Conservation (phyloP, 1,140 invertebrate species). For the Drosophila pallidifrons region DNA sequence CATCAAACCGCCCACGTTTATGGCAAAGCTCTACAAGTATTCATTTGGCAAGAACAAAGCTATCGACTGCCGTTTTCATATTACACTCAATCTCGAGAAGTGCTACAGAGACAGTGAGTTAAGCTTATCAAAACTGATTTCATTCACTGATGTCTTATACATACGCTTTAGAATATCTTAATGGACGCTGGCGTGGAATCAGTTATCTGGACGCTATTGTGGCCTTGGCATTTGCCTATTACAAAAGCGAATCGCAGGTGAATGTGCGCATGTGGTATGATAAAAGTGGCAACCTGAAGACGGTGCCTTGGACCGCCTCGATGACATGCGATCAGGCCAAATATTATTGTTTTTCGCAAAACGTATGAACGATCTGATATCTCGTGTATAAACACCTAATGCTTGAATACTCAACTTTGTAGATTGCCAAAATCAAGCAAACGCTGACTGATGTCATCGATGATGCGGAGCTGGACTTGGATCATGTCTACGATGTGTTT, state of each 20-base stretch:
- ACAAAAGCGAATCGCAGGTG: constrained; percentile 56
- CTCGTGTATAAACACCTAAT: too few relatives aligned
- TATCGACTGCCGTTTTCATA: constrained; percentile 62
- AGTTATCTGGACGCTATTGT: constrained; percentile 69
- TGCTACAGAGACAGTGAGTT: constrained; percentile 59
- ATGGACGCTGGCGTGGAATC: constrained; percentile 50
- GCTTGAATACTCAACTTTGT: not conserved
- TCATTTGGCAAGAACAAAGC: constrained; percentile 71
- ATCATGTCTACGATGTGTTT: constrained; percentile 67
- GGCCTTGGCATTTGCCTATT: constrained; percentile 75
- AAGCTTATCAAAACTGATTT: not conserved
- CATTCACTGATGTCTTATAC: not conserved
- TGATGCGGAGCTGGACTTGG: constrained; percentile 40
- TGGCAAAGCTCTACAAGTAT: constrained; percentile 49
- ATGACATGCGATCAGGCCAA: constrained; percentile 65
- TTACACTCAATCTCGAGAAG: constrained; percentile 73
- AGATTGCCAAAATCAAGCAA: constrained; percentile 66
- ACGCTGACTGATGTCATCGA: constrained; percentile 51
- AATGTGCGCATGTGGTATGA: constrained; percentile 65
- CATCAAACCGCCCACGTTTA: constrained; percentile 20
- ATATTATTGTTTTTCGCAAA: constrained; percentile 44
- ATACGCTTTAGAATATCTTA: constrained; percentile 47
- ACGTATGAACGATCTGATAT: constrained; percentile 21
- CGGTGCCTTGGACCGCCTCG: constrained; percentile 51
- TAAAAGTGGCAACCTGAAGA: constrained; percentile 48